Evolutionary conservation across 2,888 invertebrate genomes (phyloP).

Genomic region (Phania funesta): DNA sequence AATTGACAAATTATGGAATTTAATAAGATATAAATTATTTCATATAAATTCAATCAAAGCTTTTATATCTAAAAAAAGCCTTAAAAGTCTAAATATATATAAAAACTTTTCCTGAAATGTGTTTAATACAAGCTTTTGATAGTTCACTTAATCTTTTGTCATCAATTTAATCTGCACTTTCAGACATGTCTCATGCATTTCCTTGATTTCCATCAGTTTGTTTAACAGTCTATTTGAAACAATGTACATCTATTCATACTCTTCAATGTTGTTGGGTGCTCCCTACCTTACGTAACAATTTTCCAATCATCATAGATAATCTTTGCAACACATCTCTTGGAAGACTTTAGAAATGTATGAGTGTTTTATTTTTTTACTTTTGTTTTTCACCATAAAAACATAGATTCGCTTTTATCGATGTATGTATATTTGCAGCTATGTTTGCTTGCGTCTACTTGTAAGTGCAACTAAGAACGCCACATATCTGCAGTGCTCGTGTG

Average conservation of each 20-base stretch:
- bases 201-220: conserved; percentile 52
- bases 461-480: conserved; percentile 11
- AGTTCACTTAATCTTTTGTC: conserved; percentile 5
- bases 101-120: not conserved
- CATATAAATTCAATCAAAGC: no score
- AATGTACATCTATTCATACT: conserved; percentile 39
- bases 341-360: not conserved
- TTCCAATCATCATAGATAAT: conserved; percentile 61
- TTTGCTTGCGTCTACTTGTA: not conserved
- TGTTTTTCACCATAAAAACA: not conserved
- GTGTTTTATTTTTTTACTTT: not conserved
- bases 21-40: no score
- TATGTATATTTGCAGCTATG: not conserved
- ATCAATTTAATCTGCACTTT: conserved; percentile 41
- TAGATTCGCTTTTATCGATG: not conserved
- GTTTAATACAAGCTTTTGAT: not conserved
- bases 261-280: conserved; percentile 40
- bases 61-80: not conserved
- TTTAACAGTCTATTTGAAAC: conserved; percentile 33
- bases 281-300: conserved; percentile 16
- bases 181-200: conserved; percentile 64
- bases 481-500: conserved; percentile 28
- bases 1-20: no score
- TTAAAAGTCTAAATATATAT: not conserved
- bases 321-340: conserved; percentile 48